Evolutionary conservation across 2,113 vertebrate species (phyloP).

Genomic region (Callaeas wilsoni): DNA sequence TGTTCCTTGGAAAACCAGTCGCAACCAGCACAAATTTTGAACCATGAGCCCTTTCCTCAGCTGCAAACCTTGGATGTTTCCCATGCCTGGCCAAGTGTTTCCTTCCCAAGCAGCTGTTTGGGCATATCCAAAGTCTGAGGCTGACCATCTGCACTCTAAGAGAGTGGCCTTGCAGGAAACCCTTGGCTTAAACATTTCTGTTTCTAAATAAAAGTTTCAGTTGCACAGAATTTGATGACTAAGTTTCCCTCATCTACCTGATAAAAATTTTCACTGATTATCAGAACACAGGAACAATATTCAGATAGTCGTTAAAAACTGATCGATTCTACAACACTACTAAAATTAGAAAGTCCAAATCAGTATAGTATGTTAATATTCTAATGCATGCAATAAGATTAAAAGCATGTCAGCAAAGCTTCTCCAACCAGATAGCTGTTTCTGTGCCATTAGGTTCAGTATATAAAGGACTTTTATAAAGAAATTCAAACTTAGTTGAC

Average conservation of each 20-base stretch:
- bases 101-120: neutral
- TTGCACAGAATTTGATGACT: neutral
- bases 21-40: neutral
- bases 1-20: neutral
- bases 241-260: neutral
- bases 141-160: neutral
- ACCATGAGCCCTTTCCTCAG: fast-evolving
- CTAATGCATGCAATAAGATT: neutral
- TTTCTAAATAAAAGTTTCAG: neutral
- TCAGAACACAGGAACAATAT: neutral
- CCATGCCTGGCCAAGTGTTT: fast-evolving
- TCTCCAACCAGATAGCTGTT: neutral
- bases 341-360: neutral
- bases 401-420: neutral
- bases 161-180: neutral
- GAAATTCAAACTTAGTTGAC: neutral
- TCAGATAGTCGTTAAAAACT: neutral
- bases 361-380: neutral
- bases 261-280: neutral
- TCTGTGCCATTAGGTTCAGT: neutral
- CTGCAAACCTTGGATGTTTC: neutral
- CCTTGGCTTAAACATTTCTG: neutral
- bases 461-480: neutral
- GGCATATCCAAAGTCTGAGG: fast-evolving
- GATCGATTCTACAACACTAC: neutral